Evolutionary conservation across 1,140 invertebrate genomes (phyloP).

Genomic region (Leucophenga varia): DNA sequence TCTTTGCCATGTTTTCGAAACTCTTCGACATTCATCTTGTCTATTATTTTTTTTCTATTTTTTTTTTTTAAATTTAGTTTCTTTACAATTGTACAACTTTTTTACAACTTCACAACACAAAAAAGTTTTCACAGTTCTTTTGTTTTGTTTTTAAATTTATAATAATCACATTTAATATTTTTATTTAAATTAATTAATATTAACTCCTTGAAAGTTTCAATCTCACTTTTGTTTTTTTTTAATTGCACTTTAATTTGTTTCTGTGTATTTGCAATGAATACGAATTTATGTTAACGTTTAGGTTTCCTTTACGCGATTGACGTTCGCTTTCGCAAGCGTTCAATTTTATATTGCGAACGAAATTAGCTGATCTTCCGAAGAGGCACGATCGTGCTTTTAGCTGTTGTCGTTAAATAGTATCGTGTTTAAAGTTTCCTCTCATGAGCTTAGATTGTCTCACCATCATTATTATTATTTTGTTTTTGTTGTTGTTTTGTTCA

Average conservation of each 20-base stretch:
- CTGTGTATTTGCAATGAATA: constrained; percentile 1
- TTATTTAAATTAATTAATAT: constrained; percentile 1
- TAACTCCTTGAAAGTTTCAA: constrained; percentile 2
- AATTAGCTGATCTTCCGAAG: not conserved
- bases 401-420: too few relatives aligned
- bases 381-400: constrained; percentile 4
- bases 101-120: too few relatives aligned
- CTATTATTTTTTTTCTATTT: constrained; percentile 8
- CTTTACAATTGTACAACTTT: too few relatives aligned
- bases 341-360: constrained; percentile 35
- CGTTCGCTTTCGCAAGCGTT: constrained; percentile 25
- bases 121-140: constrained; percentile 15
- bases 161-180: constrained; percentile 9
- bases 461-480: too few relatives aligned
- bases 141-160: constrained; percentile 13
- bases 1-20: constrained; percentile 83
- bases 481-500: constrained; percentile 5
- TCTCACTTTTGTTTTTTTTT: constrained; percentile 2
- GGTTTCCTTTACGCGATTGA: constrained; percentile 45
- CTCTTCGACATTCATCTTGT: constrained; percentile 76
- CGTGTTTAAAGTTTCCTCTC: too few relatives aligned
- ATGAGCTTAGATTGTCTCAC: too few relatives aligned
- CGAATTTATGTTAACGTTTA: constrained; percentile 1
- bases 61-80: constrained; percentile 16
- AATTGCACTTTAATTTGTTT: constrained; percentile 13